A percentile compares a stretch with the other conserved stretches of the same genome.
Conservation (phyloP, 2,797 vertebrate species). For the Pangasius krempfi region DNA sequence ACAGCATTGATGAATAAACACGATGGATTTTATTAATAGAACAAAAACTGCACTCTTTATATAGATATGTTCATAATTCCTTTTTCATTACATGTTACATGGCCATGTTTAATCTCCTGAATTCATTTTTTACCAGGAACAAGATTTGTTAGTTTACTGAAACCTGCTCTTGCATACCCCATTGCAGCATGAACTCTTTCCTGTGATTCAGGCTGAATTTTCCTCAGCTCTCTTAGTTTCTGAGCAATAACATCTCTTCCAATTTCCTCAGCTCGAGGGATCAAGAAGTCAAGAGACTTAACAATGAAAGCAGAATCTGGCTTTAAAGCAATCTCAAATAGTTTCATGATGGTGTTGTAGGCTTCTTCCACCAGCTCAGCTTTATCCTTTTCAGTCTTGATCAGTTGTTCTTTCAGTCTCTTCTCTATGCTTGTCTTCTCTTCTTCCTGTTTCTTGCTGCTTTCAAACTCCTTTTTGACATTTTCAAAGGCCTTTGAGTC, state of each 20-base stretch:
- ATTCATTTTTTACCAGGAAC: not conserved
- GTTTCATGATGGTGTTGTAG: not conserved
- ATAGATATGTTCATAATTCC: not conserved
- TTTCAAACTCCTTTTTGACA: not conserved
- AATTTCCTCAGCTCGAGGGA: constrained; percentile 17
- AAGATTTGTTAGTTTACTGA: not conserved
- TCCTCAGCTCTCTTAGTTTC: constrained; percentile 24
- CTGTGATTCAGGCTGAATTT: not conserved
- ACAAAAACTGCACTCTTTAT: not conserved
- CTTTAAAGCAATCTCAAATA: constrained; percentile 29
- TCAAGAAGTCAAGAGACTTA: constrained; percentile 35
- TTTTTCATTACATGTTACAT: not conserved
- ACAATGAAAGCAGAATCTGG: constrained; percentile 15
- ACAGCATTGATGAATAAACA: no score
- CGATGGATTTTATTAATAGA: not conserved
- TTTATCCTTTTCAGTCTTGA: not conserved
- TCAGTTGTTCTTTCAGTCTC: not conserved
- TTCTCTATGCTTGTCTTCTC: not conserved
- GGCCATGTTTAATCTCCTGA: not conserved
- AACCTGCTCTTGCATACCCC: not conserved
- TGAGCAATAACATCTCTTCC: not conserved
- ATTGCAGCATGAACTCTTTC: not conserved
- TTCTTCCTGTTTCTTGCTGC: not conserved
- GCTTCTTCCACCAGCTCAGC: not conserved
- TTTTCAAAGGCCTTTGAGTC: not conserved